Evolutionary conservation across 2,797 vertebrate genomes (phyloP).

Genomic region (Anabacerthia variegaticeps): DNA sequence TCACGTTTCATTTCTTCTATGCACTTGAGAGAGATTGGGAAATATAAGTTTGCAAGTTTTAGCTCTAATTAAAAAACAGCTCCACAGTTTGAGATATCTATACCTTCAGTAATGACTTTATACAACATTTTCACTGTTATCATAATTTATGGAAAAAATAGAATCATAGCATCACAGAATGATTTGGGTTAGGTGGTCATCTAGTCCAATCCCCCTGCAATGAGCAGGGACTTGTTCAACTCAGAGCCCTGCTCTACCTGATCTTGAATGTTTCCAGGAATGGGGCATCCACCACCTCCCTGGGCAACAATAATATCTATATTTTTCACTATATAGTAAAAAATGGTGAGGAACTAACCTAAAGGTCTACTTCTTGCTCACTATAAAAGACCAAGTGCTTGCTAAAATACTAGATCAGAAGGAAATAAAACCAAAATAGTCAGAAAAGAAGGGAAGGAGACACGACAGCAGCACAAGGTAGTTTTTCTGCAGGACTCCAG

Average conservation of each 20-base stretch:
- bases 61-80: neutral
- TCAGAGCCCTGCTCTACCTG: neutral
- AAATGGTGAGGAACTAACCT: neutral
- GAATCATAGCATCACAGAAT: neutral
- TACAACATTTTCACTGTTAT: neutral
- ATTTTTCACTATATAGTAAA: neutral
- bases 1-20: conserved; percentile 97
- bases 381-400: neutral
- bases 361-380: neutral
- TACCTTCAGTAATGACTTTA: neutral
- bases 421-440: neutral
- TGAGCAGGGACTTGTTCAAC: neutral
- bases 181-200: neutral
- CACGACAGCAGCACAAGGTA: neutral
- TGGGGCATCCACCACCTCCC: neutral
- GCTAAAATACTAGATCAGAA: neutral
- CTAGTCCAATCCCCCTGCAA: rapidly evolving
- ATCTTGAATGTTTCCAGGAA: neutral
- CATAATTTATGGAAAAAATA: neutral
- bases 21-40: conserved; percentile 79
- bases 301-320: neutral
- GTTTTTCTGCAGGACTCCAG: neutral
- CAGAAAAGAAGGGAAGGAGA: neutral
- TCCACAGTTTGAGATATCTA: neutral
- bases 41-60: conserved; percentile 7